Evolutionary conservation across 64 coral and sea anemone genomes (phyloP).

Genomic region (Montipora sp.): DNA sequence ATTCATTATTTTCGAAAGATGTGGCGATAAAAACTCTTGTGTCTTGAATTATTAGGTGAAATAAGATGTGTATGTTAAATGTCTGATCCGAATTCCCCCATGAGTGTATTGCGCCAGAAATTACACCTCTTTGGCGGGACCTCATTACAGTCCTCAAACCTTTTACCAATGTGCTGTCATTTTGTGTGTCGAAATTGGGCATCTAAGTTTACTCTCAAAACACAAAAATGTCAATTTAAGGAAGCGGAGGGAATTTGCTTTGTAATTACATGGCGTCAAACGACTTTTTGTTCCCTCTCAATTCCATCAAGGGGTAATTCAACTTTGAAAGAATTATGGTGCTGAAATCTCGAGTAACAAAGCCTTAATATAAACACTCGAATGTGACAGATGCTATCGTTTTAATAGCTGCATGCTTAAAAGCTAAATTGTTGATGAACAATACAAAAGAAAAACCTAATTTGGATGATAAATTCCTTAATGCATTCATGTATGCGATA

Average conservation of each 20-base stretch:
- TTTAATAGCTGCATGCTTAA: constrained; percentile 13
- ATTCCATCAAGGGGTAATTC: not conserved
- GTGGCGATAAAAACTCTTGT: not conserved
- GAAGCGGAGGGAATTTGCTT: constrained; percentile 11
- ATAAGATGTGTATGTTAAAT: no score
- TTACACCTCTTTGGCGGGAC: constrained; percentile 11
- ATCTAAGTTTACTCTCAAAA: constrained; percentile 30
- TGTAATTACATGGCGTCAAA: constrained; percentile 20
- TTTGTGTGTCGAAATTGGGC: constrained; percentile 5
- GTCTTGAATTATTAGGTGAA: not conserved
- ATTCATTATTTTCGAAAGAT: not conserved
- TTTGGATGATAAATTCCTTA: no score
- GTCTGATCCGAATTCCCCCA: not conserved
- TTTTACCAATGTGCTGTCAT: constrained; percentile 2
- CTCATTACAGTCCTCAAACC: not conserved
- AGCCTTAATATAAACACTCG: not conserved
- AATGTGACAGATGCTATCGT: constrained; percentile 34
- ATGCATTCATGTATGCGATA: no score
- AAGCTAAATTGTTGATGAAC: constrained; percentile 34
- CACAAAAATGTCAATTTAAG: constrained; percentile 50
- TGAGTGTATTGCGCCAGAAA: not conserved
- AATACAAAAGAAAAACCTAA: not conserved
- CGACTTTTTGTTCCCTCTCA: not conserved
- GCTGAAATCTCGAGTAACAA: constrained; percentile 12
- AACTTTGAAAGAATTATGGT: not conserved